Conservation (phyloP, 2,113 vertebrate species). For the Elaphurus davidianus region DNA sequence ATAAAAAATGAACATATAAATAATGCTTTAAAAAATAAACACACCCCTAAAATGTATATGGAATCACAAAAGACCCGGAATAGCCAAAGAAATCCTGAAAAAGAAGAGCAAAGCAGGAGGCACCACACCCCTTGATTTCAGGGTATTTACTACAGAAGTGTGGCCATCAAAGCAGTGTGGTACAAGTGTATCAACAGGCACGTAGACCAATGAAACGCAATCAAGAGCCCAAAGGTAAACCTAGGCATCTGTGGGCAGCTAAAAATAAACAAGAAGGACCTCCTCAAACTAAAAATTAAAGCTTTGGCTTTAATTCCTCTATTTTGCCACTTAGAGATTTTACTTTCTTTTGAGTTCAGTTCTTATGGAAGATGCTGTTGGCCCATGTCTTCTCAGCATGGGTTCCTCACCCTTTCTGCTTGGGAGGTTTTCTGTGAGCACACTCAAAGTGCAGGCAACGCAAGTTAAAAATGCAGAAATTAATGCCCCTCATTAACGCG, state of each 20-base stretch:
- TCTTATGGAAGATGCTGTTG: background rate
- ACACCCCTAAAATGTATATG: background rate
- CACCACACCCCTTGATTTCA: background rate
- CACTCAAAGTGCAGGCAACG: background rate
- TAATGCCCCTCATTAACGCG: rapidly evolving
- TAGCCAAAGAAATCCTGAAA: background rate
- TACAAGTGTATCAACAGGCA: background rate
- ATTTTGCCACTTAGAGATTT: background rate
- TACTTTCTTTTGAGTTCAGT: background rate
- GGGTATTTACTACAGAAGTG: background rate
- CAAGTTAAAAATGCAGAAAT: background rate
- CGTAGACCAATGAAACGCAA: too few species aligned
- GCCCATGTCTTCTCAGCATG: background rate
- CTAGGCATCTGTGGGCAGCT: too few species aligned
- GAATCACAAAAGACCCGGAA: background rate
- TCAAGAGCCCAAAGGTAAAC: background rate
- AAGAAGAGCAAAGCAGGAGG: background rate
- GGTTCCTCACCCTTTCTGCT: background rate
- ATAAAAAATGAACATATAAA: background rate
- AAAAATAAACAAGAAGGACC: background rate
- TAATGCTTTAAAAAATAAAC: background rate
- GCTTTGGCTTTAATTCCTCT: background rate
- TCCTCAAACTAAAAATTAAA: background rate
- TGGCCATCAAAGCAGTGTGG: background rate
- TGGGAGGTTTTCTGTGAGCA: background rate